Evolutionary conservation across 2,888 invertebrate species (phyloP).

Genomic region (Dorcus parallelipipedus): DNA sequence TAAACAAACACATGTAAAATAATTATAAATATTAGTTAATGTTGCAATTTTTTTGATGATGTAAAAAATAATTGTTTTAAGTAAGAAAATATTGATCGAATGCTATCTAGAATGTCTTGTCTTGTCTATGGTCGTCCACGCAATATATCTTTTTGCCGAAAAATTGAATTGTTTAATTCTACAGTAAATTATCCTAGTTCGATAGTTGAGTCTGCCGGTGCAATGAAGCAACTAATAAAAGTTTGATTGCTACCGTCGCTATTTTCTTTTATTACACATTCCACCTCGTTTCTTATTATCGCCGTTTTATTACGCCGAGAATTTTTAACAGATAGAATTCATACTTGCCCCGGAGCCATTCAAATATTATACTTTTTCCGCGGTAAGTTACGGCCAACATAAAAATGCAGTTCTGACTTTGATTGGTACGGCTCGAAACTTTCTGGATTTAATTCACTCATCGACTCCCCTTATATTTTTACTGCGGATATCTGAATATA

Average conservation of each 20-base stretch:
- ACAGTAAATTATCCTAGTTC: conserved; percentile 31
- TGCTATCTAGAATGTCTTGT: too few relatives aligned
- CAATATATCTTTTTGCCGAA: too few relatives aligned
- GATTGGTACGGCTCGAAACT: conserved; percentile 42
- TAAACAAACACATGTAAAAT: too few relatives aligned
- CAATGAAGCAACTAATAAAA: conserved; percentile 41
- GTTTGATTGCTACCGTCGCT: conserved; percentile 35
- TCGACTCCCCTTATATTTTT: conserved; percentile 30
- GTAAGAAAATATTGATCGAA: too few relatives aligned
- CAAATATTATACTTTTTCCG: conserved; percentile 15
- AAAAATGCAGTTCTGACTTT: conserved; percentile 42
- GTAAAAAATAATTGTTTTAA: too few relatives aligned
- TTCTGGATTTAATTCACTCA: conserved; percentile 35
- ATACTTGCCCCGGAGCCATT: conserved; percentile 15
- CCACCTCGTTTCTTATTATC: conserved; percentile 39
- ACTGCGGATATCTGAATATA: conserved; percentile 41
- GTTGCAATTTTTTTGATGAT: too few relatives aligned
- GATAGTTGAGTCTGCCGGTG: conserved; percentile 20
- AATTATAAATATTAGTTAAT: too few relatives aligned
- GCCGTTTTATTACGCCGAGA: conserved; percentile 35
- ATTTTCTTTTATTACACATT: conserved; percentile 41
- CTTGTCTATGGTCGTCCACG: too few relatives aligned
- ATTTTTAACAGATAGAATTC: conserved; percentile 30
- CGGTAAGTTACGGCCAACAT: conserved; percentile 39
- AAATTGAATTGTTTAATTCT: conserved; percentile 35